phyloP scores from a whole-genome alignment of 2,888 invertebrate species.

The Oscheius sp. region DNA sequence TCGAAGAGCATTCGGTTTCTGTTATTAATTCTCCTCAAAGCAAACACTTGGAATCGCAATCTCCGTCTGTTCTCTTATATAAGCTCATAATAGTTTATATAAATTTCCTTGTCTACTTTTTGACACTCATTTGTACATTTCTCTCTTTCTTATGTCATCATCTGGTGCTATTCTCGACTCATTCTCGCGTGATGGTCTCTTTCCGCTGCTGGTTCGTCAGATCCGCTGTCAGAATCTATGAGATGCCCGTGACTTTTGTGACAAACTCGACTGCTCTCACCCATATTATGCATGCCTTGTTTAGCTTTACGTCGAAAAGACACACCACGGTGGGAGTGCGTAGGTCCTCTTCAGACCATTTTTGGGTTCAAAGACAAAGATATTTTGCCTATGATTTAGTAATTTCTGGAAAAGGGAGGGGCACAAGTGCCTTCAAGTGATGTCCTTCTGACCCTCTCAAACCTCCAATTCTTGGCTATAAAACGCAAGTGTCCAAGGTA shows the following conservation, averaged over 20 bases:
- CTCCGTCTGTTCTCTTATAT: too few relatives aligned
- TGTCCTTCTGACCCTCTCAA: too few relatives aligned
- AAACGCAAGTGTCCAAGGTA: too few relatives aligned
- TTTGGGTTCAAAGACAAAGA: too few relatives aligned
- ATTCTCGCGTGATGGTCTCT: conserved; percentile 7
- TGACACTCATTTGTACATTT: not conserved
- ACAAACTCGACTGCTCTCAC: not conserved
- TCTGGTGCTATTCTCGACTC: not conserved
- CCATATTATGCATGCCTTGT: not conserved
- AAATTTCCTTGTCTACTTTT: too few relatives aligned
- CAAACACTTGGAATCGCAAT: conserved; percentile 4
- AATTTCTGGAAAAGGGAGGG: too few relatives aligned
- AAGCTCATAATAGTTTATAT: too few relatives aligned
- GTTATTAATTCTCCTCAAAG: conserved; percentile 2
- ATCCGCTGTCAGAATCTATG: conserved; percentile 6
- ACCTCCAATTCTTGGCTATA: too few relatives aligned
- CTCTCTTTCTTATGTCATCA: not conserved
- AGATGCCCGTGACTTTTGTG: not conserved
- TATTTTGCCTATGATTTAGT: too few relatives aligned
- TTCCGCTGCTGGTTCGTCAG: conserved; percentile 20
- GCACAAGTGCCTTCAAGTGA: too few relatives aligned
- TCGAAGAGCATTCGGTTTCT: too few relatives aligned
- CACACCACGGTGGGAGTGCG: conserved; percentile 4
- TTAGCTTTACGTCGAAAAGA: too few relatives aligned
- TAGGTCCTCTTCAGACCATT: not conserved